phyloP scores from a whole-genome alignment of 2,113 vertebrate genomes.

The Dissostichus mawsoni region DNA sequence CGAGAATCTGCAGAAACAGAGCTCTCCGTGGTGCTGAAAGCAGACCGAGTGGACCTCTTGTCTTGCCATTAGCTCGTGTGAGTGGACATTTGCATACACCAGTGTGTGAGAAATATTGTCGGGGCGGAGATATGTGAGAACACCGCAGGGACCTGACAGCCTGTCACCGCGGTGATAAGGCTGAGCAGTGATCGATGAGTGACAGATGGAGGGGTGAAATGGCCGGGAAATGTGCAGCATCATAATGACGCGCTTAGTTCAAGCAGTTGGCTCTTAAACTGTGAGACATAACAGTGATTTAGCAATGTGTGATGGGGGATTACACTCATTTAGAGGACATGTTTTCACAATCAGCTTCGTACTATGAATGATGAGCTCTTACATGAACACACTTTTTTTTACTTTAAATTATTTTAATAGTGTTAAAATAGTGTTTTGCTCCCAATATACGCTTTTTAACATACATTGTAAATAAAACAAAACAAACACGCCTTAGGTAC shows the following conservation, averaged over 20 bases:
- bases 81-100: constrained; percentile 40
- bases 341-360: neutral
- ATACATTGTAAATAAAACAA: too few relatives aligned
- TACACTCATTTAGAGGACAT: neutral
- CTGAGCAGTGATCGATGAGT: constrained; percentile 70
- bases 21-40: constrained; percentile 63
- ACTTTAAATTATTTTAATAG: neutral
- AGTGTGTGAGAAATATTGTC: constrained; percentile 31
- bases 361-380: neutral
- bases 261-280: neutral
- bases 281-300: constrained; percentile 2
- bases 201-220: constrained; percentile 63
- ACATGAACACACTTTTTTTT: too few relatives aligned
- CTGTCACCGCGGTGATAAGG: constrained; percentile 64
- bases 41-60: neutral
- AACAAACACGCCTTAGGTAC: too few relatives aligned
- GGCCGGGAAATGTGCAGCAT: constrained; percentile 30
- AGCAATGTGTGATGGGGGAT: neutral
- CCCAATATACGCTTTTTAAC: neutral
- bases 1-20: constrained; percentile 31
- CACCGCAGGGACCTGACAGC: constrained; percentile 56
- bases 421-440: neutral
- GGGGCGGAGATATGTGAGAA: constrained; percentile 59
- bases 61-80: constrained; percentile 24
- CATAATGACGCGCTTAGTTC: constrained; percentile 22